A percentile compares a stretch with the other conserved stretches of the same genome.
phyloP scores from a whole-genome alignment of 2,113 vertebrate genomes.

The Lampris megalopsis region DNA sequence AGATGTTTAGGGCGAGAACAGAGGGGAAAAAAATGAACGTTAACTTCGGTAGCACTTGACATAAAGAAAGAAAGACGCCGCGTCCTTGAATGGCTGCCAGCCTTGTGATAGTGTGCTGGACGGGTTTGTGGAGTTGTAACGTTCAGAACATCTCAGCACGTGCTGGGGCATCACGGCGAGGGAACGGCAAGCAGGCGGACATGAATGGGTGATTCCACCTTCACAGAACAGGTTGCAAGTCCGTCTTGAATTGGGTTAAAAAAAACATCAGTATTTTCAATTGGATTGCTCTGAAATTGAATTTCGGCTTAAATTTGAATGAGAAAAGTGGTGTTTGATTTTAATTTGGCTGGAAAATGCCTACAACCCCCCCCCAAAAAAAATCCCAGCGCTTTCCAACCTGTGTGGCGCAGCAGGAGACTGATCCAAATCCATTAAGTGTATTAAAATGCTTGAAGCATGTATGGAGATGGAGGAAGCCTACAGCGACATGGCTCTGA shows the following conservation, averaged over 20 bases:
- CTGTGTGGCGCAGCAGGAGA: constrained; percentile 42
- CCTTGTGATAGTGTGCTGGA: too few species aligned
- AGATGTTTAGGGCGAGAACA: too few species aligned
- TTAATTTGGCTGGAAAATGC: constrained; percentile 61
- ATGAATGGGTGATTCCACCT: constrained; percentile 55
- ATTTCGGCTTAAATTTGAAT: constrained; percentile 57
- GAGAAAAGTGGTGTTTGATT: constrained; percentile 57
- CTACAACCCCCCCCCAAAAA: constrained; percentile 19
- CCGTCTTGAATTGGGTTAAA: constrained; percentile 61
- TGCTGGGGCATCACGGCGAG: constrained; percentile 39
- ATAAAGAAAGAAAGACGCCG: too few species aligned
- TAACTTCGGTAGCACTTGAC: too few species aligned
- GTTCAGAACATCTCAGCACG: constrained; percentile 22
- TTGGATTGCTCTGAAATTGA: constrained; percentile 76
- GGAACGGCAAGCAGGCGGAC: constrained; percentile 34
- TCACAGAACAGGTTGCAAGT: constrained; percentile 50
- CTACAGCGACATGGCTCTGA: constrained; percentile 29
- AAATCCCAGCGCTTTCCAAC: constrained; percentile 48
- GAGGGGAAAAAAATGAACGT: too few species aligned
- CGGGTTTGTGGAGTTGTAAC: neutral
- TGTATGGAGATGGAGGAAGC: constrained; percentile 40
- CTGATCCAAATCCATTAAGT: constrained; percentile 64
- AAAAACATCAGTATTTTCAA: constrained; percentile 56
- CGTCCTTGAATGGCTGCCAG: too few species aligned
- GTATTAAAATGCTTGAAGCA: constrained; percentile 65